Conservation (phyloP, 53 echinoderm and acorn worm species). For the Apostichopus leukothele region DNA sequence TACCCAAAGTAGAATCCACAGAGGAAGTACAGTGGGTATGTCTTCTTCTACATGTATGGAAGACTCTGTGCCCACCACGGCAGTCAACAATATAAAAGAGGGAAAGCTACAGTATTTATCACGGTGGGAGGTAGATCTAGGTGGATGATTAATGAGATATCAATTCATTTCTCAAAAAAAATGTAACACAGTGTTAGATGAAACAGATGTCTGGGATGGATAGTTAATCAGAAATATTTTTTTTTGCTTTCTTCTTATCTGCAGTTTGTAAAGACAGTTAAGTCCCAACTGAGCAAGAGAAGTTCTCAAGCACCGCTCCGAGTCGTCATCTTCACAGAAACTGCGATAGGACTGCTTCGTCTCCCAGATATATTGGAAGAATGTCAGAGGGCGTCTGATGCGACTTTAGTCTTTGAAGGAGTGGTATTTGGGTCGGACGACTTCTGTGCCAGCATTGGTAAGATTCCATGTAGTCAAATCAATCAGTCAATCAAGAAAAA, state of each 20-base stretch:
- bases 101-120: no score
- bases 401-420: slow-evolving; percentile 77
- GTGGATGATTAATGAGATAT: no score
- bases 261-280: neutral
- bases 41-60: no score
- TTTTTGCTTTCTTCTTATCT: neutral
- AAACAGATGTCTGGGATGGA: no score
- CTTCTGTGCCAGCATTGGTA: slow-evolving; percentile 96
- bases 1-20: slow-evolving; percentile 88
- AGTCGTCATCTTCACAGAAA: slow-evolving; percentile 81
- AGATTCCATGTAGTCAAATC: neutral
- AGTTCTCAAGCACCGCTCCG: slow-evolving; percentile 29
- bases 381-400: slow-evolving; percentile 63
- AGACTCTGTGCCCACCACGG: no score
- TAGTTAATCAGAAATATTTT: no score
- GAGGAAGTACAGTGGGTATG: slow-evolving; percentile 88
- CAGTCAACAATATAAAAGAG: no score
- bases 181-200: no score
- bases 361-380: slow-evolving; percentile 72
- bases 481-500: no score
- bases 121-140: no score
- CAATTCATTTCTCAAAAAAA: no score
- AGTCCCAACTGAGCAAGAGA: slow-evolving; percentile 38
- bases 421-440: slow-evolving; percentile 95
- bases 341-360: slow-evolving; percentile 73